Evolutionary conservation across 2,888 invertebrate species (phyloP), one percentile per base, ranked within the genome.

Genomic region (Protophormia terraenovae): DNA sequence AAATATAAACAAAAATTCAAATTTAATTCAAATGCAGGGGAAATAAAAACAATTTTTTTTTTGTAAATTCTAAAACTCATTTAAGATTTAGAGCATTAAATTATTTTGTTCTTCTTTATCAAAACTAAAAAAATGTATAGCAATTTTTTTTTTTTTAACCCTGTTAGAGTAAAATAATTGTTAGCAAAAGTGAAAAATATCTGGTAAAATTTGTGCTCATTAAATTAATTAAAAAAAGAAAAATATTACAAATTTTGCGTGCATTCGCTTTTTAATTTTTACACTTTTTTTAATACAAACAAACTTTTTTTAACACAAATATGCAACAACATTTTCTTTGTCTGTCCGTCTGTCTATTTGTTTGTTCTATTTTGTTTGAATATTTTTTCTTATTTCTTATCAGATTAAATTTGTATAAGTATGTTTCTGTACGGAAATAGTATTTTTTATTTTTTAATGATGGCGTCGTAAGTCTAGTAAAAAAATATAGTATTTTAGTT

Each of bases 401-500:
- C 55, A n/a, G 41, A 1, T 66, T 67, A 55, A 77, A 45, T 67
- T 76, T 66, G 8, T 55, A 32, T 47, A 45, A 16, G 16, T 58
- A 10, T 55, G 29, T 19, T 6, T 50, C 16, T 58, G 24, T 27
- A 47, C 29, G 41, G 41, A 66, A 55, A 41, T 66, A 62, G 12
- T 32, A 22, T 19, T 4, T 32, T 22, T 45, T 41, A n/a, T 45
- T 22, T 76, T 58, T 77, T 77, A 77, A 77, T 77, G 67, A 77
- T 67, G 77, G 32, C 77, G 58, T 58, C 58, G 47, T 35, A 58
- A 58, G 67, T 58, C 75, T 64, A 64, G 35, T 58, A 58, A 58
- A 29, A 27, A 29, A 29, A 10, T 8, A 3, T 32, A 32, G 19
- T 24, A 27, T 16, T 62, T 27, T n/a, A 53, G 14, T 58, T 69